Evolutionary conservation across 1,140 invertebrate species (phyloP), one percentile per base, ranked within the genome.

Genomic region (Cyclargus thomasi): DNA sequence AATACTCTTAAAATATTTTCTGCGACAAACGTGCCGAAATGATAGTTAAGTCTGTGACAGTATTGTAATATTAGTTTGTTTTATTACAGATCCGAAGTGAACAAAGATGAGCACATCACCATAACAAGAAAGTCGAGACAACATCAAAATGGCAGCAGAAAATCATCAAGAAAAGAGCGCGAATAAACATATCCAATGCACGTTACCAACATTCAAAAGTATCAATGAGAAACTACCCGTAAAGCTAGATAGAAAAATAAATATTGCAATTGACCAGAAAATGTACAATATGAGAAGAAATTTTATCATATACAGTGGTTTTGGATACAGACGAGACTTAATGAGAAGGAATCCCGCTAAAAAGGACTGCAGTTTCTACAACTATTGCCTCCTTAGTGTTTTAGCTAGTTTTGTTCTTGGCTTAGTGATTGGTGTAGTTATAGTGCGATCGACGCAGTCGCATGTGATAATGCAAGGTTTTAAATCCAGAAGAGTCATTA

Each of bases 351-450:
- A 71, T 10, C 53, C 73, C 7, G 39, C 79, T 8, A 83, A 80
- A 70, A 82, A 74, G 68, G 79, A 83, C 67, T 81, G 79, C 67
- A 77, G 76, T 18, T 77, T 80, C 62, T 86, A 84, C 71, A 87
- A 82, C 64, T 80, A 83, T 29, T 85, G 80, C 64, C 76, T 83
- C 36, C 39, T 82, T 22, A 85, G 82, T 64, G 79, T 85, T 1
- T 79, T 76, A 11, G 62, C 83, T 53, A 83, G 81, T 73, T 85
- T 85, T 74, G 71, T 81, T 21, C 63, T 85, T 35, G 82, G 82
- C 22, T 73, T 85, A 66, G 70, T 81, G 6, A 85, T 86, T 65
- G 84, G 84, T 23, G 74, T 83, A 16, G 70, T 79, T 1, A 72
- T 86, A 63, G 79, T 86, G 62, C 76, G 82, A 57, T 76, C 84